Conservation (phyloP, 92 coral and sea anemone genomes). For the Epizoanthus rinbou region DNA sequence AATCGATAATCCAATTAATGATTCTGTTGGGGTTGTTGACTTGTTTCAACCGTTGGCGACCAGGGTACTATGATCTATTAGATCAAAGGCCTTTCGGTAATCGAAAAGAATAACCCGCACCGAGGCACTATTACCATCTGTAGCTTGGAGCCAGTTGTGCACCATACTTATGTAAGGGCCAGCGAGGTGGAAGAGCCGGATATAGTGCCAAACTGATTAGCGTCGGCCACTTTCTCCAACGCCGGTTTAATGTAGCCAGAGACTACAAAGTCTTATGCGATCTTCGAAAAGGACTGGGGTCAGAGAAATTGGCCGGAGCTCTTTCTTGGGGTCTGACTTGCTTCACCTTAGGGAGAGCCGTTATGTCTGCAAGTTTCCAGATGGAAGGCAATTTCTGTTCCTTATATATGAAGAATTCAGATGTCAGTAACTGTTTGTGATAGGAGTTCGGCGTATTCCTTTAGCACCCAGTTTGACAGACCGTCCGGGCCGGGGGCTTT, state of each 20-base stretch:
- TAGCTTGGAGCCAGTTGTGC: conserved; percentile 37
- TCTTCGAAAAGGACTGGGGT: too few relatives aligned
- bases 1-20: conserved; percentile 28
- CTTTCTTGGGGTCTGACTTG: conserved; percentile 32
- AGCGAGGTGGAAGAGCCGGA: conserved; percentile 32
- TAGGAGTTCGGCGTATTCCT: conserved; percentile 34
- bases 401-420: conserved; percentile 12
- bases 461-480: too few relatives aligned
- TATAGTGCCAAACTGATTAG: conserved; percentile 13
- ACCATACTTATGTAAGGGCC: too few relatives aligned
- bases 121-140: conserved; percentile 16
- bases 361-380: conserved; percentile 28
- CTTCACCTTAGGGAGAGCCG: conserved; percentile 30
- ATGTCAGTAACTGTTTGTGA: conserved; percentile 25
- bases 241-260: too few relatives aligned
- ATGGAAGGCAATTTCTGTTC: too few relatives aligned
- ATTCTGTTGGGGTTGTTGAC: conserved; percentile 29
- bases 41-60: conserved; percentile 26
- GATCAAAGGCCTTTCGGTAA: conserved; percentile 22
- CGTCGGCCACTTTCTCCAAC: conserved; percentile 11
- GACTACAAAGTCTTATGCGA: conserved; percentile 36
- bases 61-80: conserved; percentile 15
- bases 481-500: conserved; percentile 3
- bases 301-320: conserved; percentile 31
- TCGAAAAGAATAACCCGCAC: conserved; percentile 21